Conservation (phyloP, 1,140 invertebrate species). For the Pteromalus puparum region DNA sequence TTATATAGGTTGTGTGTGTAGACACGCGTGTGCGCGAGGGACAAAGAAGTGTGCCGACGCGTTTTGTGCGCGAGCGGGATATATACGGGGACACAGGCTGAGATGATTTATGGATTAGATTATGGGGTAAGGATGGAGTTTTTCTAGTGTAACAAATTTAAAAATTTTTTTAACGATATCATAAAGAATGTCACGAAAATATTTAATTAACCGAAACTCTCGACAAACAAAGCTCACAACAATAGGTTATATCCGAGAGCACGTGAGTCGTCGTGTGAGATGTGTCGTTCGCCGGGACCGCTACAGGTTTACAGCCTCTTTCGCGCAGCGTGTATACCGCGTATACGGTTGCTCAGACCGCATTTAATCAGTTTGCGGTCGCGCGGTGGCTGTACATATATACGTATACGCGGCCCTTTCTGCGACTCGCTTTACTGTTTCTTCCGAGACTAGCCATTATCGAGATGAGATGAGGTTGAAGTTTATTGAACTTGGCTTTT, state of each 20-base stretch:
- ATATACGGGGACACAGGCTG: neutral
- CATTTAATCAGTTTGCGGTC: slow-evolving; percentile 73
- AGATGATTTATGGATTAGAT: neutral
- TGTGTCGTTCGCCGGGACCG: slow-evolving; percentile 33
- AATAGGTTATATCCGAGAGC: neutral
- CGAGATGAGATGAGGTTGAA: slow-evolving; percentile 1
- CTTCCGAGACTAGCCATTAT: neutral
- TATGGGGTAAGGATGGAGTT: neutral
- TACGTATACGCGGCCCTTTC: neutral
- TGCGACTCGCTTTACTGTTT: slow-evolving; percentile 3
- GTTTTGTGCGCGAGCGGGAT: neutral
- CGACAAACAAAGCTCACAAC: neutral
- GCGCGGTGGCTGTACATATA: slow-evolving; percentile 33
- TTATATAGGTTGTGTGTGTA: too few relatives aligned
- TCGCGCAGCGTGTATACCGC: slow-evolving; percentile 15
- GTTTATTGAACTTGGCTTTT: slow-evolving; percentile 4
- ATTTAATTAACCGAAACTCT: neutral
- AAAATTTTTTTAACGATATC: neutral
- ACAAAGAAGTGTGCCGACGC: slow-evolving; percentile 11
- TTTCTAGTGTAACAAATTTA: neutral
- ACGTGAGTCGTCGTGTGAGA: neutral
- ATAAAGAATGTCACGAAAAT: too few relatives aligned
- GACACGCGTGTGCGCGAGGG: neutral
- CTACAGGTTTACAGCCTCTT: slow-evolving; percentile 23
- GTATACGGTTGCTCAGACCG: slow-evolving; percentile 56